Conservation (phyloP, 2,113 vertebrate species). For the Tricholaema leucomelas region DNA sequence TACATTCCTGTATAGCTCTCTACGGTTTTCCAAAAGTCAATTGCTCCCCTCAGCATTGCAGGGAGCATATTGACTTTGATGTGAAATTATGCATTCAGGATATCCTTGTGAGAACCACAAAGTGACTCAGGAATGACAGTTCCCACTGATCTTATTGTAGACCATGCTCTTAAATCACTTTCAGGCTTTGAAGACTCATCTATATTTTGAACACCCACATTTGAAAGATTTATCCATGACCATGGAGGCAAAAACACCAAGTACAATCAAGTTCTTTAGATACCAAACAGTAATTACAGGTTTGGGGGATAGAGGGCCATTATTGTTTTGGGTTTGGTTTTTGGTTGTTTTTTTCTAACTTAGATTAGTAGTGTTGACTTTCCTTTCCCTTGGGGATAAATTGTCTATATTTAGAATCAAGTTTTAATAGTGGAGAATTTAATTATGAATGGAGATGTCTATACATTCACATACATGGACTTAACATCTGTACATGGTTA, state of each 20-base stretch:
- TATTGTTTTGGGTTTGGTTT: neutral
- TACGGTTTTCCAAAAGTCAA: neutral
- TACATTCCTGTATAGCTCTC: neutral
- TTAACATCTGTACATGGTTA: neutral
- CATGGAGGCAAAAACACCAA: neutral
- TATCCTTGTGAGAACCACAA: neutral
- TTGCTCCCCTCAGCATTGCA: neutral
- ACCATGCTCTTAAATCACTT: neutral
- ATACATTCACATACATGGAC: neutral
- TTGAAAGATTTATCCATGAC: neutral
- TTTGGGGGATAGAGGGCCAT: rapidly evolving
- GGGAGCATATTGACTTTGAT: neutral
- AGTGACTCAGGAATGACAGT: neutral
- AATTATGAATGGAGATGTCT: neutral
- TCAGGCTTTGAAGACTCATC: neutral
- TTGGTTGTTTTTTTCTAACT: neutral
- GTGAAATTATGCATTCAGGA: neutral
- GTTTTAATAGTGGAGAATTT: neutral
- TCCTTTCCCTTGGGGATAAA: neutral
- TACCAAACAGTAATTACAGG: neutral
- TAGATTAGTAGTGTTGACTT: neutral
- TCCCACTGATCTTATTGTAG: neutral
- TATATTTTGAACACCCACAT: neutral
- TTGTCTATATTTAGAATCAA: neutral
- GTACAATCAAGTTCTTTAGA: neutral